Evolutionary conservation across 2,113 vertebrate genomes (phyloP), one percentile per base, ranked within the genome.

Genomic region (Neogobius melanostomus): DNA sequence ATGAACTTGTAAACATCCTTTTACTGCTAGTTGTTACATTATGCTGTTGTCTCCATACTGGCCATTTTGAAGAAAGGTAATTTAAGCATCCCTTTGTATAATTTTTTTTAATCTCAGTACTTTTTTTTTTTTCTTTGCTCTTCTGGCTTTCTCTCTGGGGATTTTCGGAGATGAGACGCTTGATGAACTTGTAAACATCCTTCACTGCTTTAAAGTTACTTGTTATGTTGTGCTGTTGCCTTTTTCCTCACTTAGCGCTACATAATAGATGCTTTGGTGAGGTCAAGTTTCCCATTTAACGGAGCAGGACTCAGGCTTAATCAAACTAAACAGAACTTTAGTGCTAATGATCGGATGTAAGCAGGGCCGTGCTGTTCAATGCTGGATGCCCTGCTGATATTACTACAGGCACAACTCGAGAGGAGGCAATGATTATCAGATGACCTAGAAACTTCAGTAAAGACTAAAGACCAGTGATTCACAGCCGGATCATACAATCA

Each of bases 371-470:
- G 56, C 69, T 66, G 57, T 60, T 42, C 46, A 68, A 49, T 68
- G 28, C 50, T 71, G 57, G 50, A 75, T 75, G 73, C 69, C 68
- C 36, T 5, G 75, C 63, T 91, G 76, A 72, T 85, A 48, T 71
- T 81, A 66, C 84, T 83, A 69, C 43, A 54, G 82, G 86, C 82
- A 85, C 69, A 76, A 85, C 75, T 84, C 66, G 67, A 76, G 71
- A 82, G 76, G 79, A 70, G 77, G 80, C 45, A 66, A 9, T 21
- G 68, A 54, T 66, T 64, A 44, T 68, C 56, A 72, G 72, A 67
- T 66, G 87, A 68, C 66, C 28, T 57, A 46, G 43, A 62, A 43
- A 17, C 62, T 42, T 14, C 53, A 53, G 21, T 45, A 64, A 42
- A 1, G 64, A 70, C 17, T 56, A 11, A 12, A 8, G 49, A 14